Evolutionary conservation across 2,113 vertebrate genomes (phyloP).

Genomic region (Gnathonemus longibarbis): DNA sequence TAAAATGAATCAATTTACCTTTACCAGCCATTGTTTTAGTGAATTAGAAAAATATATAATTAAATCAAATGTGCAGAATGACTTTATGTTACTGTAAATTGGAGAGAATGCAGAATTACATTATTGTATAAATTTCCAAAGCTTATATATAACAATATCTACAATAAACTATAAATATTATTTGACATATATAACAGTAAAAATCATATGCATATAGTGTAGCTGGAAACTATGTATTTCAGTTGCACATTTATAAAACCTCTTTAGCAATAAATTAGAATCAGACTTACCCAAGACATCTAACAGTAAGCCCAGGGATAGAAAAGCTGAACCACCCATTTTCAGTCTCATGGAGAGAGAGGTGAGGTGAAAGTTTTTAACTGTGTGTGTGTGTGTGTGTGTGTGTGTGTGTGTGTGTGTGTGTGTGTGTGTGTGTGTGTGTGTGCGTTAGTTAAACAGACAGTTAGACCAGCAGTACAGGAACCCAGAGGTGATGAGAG

Average conservation of each 20-base stretch:
- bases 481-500: not conserved
- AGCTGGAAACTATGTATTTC: not conserved
- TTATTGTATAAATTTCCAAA: not conserved
- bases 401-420: slow-evolving; percentile 1
- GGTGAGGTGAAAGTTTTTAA: not conserved
- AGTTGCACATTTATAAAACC: not conserved
- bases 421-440: too few relatives aligned
- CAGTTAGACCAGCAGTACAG: not conserved
- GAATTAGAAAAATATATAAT: not conserved
- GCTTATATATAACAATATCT: not conserved
- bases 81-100: not conserved
- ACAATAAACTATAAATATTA: not conserved
- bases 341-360: not conserved
- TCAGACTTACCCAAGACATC: slow-evolving; percentile 7
- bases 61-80: not conserved
- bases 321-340: slow-evolving; percentile 8
- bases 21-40: not conserved
- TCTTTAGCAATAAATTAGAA: not conserved
- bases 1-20: not conserved
- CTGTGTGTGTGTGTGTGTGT: not conserved
- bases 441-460: not conserved
- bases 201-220: not conserved
- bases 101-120: not conserved
- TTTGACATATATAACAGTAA: not conserved
- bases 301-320: not conserved